These are phyloP conservation scores for Sinella curviseta DNA, from an alignment of 1,140 invertebrate species.

Conservation along the genomic window DNA sequence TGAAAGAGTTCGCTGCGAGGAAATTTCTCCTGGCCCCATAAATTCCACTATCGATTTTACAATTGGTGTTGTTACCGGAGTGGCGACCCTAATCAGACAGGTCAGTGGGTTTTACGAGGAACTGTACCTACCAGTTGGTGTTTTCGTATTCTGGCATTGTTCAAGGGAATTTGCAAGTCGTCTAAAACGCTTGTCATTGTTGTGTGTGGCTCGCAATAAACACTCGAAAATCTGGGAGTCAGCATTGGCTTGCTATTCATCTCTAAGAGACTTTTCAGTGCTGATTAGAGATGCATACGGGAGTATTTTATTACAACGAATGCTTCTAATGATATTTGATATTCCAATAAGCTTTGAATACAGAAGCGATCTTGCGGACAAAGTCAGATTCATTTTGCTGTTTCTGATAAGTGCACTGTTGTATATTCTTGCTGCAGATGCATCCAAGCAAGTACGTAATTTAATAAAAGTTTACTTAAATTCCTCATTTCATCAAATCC, in stretches of 20 bases:
- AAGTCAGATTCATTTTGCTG: not conserved
- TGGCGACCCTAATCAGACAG: not conserved
- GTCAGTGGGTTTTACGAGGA: not conserved
- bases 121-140: not conserved
- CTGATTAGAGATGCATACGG: not conserved
- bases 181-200: not conserved
- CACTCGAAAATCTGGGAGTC: not conserved
- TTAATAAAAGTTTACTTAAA: not conserved
- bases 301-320: not conserved
- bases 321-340: not conserved
- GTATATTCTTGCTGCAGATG: not conserved
- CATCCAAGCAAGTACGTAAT: not conserved
- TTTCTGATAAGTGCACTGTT: not conserved
- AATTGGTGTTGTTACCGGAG: not conserved
- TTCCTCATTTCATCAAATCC: too few relatives aligned
- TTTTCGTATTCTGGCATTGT: not conserved
- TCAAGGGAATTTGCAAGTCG: not conserved
- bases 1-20: not conserved
- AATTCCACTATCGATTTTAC: not conserved
- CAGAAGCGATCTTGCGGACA: not conserved
- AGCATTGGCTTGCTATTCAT: not conserved
- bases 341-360: not conserved
- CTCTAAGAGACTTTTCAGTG: not conserved
- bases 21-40: not conserved
- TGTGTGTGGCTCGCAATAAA: not conserved